A percentile compares a stretch with the other conserved stretches of the same genome.
phyloP scores from a whole-genome alignment of 2,888 invertebrate species.

The Biston betularia region DNA sequence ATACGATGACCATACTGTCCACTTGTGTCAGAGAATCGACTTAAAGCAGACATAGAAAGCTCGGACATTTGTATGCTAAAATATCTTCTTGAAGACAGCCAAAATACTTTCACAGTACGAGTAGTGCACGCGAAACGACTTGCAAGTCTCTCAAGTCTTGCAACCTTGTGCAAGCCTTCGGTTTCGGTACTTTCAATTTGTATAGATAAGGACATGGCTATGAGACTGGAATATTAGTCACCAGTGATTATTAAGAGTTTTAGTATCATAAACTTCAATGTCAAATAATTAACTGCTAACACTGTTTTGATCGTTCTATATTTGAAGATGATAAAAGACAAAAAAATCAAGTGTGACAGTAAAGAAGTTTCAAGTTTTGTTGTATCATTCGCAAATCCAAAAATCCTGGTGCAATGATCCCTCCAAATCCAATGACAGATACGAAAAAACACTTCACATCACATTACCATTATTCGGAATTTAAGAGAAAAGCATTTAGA shows the following conservation, averaged over 20 bases:
- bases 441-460: slow-evolving; percentile 55
- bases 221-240: slow-evolving; percentile 42
- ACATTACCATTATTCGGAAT: slow-evolving; percentile 56
- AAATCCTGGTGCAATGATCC: slow-evolving; percentile 53
- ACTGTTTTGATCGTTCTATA: not conserved
- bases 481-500: slow-evolving; percentile 35
- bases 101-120: slow-evolving; percentile 82
- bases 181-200: slow-evolving; percentile 47
- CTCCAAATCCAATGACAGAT: slow-evolving; percentile 64
- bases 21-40: slow-evolving; percentile 31
- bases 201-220: slow-evolving; percentile 40
- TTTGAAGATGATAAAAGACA: not conserved
- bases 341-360: not conserved
- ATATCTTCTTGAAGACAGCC: slow-evolving; percentile 77
- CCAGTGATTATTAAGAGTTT: slow-evolving; percentile 10
- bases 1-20: slow-evolving; percentile 39
- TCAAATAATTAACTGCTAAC: not conserved
- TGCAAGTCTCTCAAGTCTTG: slow-evolving; percentile 67
- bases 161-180: slow-evolving; percentile 50
- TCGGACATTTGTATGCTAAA: slow-evolving; percentile 80
- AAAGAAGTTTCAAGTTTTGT: slow-evolving; percentile 41
- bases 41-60: slow-evolving; percentile 76
- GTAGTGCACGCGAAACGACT: slow-evolving; percentile 72
- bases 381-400: slow-evolving; percentile 49
- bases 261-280: not conserved